Evolutionary conservation across 2,888 invertebrate genomes (phyloP).

Genomic region (Sesia bembeciformis): DNA sequence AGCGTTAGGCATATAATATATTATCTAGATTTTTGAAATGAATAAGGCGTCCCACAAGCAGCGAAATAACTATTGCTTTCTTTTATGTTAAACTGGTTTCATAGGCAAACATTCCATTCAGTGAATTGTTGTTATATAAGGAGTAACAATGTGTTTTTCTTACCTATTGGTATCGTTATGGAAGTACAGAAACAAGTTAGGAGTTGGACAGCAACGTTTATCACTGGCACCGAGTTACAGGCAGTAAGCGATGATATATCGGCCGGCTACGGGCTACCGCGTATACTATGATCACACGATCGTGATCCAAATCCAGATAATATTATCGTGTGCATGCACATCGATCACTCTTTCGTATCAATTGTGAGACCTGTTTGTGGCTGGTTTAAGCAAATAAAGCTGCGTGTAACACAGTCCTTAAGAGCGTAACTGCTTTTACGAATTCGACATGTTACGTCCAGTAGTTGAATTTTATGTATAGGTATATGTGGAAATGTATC

Average conservation of each 20-base stretch:
- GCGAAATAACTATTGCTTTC: no score
- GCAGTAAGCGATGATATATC: slow-evolving; percentile 55
- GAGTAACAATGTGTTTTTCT: no score
- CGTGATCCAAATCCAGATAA: slow-evolving; percentile 37
- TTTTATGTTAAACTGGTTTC: no score
- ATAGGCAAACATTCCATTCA: no score
- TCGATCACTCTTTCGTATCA: slow-evolving; percentile 30
- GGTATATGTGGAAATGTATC: not conserved
- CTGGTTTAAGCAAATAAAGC: not conserved
- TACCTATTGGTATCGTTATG: not conserved
- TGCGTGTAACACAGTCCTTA: no score
- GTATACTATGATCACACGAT: slow-evolving; percentile 21
- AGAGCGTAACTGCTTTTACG: not conserved
- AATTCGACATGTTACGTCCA: not conserved
- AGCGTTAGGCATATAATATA: no score
- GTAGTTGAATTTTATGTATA: not conserved
- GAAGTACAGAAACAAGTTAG: not conserved
- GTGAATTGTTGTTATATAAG: no score
- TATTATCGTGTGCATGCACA: slow-evolving; percentile 26
- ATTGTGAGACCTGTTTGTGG: slow-evolving; percentile 9
- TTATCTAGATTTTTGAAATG: no score
- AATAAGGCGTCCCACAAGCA: no score
- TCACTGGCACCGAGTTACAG: slow-evolving; percentile 46
- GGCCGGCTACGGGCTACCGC: slow-evolving; percentile 41
- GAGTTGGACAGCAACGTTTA: slow-evolving; percentile 24